These are phyloP conservation scores for Hyposoter didymator DNA, from an alignment of 2,888 invertebrate genomes.

Conservation along the genomic window DNA sequence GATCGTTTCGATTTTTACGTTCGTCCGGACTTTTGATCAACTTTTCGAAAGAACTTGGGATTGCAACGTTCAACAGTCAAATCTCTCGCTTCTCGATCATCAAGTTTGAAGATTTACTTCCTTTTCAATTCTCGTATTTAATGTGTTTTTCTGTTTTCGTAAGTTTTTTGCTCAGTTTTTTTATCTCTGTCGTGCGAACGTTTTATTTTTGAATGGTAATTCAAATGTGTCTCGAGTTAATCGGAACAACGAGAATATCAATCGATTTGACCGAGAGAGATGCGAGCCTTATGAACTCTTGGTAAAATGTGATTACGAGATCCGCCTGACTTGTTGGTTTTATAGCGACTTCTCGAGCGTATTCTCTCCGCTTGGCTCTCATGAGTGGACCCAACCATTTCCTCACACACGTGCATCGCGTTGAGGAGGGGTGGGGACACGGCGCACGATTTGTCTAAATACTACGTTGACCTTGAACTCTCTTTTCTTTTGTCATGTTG, in stretches of 20 bases:
- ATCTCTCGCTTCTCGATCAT: not conserved
- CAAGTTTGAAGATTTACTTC: not conserved
- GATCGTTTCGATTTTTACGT: not conserved
- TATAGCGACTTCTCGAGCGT: conserved; percentile 70
- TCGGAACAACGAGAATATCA: conserved; percentile 6
- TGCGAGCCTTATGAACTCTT: conserved; percentile 70
- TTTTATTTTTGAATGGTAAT: not conserved
- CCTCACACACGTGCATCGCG: conserved; percentile 12
- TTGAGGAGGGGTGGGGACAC: not conserved
- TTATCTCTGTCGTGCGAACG: not conserved
- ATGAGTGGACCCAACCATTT: conserved; percentile 11
- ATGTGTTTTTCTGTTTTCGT: not conserved
- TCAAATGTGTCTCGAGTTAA: not conserved
- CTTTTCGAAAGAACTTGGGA: not conserved
- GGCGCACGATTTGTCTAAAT: not conserved
- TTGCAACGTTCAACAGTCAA: not conserved
- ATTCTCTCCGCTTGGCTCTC: conserved; percentile 41
- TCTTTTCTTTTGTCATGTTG: not conserved
- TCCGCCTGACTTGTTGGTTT: conserved; percentile 73
- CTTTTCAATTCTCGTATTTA: not conserved
- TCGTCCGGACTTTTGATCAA: not conserved
- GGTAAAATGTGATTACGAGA: conserved; percentile 72
- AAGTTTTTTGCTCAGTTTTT: not conserved
- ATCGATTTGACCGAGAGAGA: conserved; percentile 23
- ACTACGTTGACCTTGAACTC: conserved; percentile 29